These are phyloP conservation scores for Oreochromis tanganicae DNA, from an alignment of 2,113 vertebrate genomes.

Conservation along the genomic window DNA sequence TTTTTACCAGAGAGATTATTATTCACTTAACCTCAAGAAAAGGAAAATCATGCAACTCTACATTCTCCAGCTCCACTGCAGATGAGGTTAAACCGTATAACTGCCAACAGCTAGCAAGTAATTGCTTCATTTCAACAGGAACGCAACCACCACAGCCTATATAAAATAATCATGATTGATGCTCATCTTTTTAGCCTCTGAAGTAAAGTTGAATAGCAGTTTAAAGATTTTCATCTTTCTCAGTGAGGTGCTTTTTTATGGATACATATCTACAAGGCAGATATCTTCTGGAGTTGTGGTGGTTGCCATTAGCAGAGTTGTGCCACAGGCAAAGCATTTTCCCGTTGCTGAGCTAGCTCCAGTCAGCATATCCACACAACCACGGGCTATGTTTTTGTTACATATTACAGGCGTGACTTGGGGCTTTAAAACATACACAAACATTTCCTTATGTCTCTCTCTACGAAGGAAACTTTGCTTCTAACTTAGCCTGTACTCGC, in stretches of 20 bases:
- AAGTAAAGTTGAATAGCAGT: background rate
- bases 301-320: background rate
- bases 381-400: constrained; percentile 7
- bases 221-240: background rate
- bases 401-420: constrained; percentile 11
- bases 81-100: background rate
- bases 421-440: constrained; percentile 5
- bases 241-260: background rate
- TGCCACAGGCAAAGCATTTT: background rate
- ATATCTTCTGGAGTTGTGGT: background rate
- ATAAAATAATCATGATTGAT: background rate
- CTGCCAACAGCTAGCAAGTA: background rate
- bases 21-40: background rate
- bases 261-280: background rate
- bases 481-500: background rate
- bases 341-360: constrained; percentile 45
- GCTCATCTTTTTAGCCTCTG: background rate
- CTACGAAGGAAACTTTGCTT: background rate
- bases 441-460: background rate
- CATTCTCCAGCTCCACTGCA: background rate
- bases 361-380: constrained; percentile 55
- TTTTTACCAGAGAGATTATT: constrained; percentile 17
- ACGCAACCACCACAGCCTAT: background rate
- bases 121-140: background rate
- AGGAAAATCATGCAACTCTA: background rate